Evolutionary conservation across 2,888 invertebrate genomes (phyloP).

Genomic region (Hylaea fasciaria): DNA sequence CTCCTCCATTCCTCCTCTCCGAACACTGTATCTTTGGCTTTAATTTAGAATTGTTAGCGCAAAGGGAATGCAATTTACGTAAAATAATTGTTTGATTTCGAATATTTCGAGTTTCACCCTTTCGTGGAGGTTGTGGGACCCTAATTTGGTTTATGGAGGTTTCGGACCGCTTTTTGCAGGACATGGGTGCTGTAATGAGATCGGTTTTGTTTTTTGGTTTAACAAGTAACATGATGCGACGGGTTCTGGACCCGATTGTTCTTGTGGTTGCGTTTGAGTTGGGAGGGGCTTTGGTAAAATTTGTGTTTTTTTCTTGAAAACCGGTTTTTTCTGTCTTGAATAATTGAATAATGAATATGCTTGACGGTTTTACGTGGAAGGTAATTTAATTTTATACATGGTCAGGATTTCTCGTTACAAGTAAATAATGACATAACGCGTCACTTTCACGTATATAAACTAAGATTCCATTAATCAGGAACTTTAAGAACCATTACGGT

Average conservation of each 20-base stretch:
- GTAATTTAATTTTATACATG: too few relatives aligned
- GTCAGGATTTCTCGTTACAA: too few relatives aligned
- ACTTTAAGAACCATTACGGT: too few relatives aligned
- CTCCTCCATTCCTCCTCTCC: constrained; percentile 39
- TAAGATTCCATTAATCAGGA: too few relatives aligned
- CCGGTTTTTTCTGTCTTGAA: too few relatives aligned
- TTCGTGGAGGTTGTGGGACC: constrained; percentile 41
- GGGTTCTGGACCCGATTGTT: constrained; percentile 18
- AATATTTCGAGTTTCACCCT: constrained; percentile 65
- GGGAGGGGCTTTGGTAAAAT: not conserved
- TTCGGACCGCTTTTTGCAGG: constrained; percentile 30
- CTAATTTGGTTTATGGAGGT: constrained; percentile 67
- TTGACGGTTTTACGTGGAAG: too few relatives aligned
- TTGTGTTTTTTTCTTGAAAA: too few relatives aligned
- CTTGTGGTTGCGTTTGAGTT: constrained; percentile 15
- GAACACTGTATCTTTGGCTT: constrained; percentile 78
- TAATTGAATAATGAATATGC: too few relatives aligned
- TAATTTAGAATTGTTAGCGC: constrained; percentile 83
- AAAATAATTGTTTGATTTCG: constrained; percentile 83
- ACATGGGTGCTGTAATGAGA: constrained; percentile 37
- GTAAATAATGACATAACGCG: too few relatives aligned
- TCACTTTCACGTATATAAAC: too few relatives aligned
- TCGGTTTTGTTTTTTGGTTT: constrained; percentile 28
- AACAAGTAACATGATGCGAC: not conserved
- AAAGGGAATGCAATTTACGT: constrained; percentile 83